Evolutionary conservation across 1,140 invertebrate genomes (phyloP), one percentile per base, ranked within the genome.

Genomic region (Galleria mellonella): DNA sequence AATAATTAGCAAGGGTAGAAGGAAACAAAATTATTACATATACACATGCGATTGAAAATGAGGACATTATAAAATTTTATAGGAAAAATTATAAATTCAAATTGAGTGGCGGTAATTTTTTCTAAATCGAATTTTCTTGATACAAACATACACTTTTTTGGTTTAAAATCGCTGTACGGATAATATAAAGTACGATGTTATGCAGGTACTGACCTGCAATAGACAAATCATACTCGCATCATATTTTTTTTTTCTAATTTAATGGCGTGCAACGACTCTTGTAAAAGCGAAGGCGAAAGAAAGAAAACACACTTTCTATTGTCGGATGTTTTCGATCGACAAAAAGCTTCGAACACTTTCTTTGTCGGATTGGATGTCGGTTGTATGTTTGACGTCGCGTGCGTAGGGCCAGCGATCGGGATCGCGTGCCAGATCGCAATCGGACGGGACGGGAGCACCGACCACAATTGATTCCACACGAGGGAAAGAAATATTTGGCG

Each of bases 371-470:
- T 6, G 17, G 17, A 3, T 23, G 17, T 23, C 17, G 17, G 17
- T 37, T 15, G 13, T 12, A 37, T 11, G 35, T 37, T 37, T 15
- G 35, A 17, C 41, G 54, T 73, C 50, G 70, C 74, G 75, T 83
- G 76, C 66, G 73, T 74, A 63, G 66, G 62, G 60, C 56, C 47
- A 47, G 55, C 64, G 72, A 77, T 76, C 69, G 62, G 63, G 56
- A 65, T 83, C 68, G 79, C 79, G 76, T 83, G 79, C 51, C 57
- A 61, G 71, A 71, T 71, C 58, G 71, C 71, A 74, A 82, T 82
- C 72, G 66, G 54, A 62, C 62, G 62, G 46, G 53, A 64, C 57
- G 62, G 46, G 53, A 64, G 57, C 70, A 69, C 48, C 65, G 72
- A 66, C 70, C 73, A 71, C 73, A 75, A 79, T 83, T 79, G 78